A percentile compares a stretch with the other conserved stretches of the same genome.
These are phyloP conservation scores for Aurelia coerulea DNA, from an alignment of 30 jellyfish, hydroid and myxozoan genomes.

Conservation along the genomic window DNA sequence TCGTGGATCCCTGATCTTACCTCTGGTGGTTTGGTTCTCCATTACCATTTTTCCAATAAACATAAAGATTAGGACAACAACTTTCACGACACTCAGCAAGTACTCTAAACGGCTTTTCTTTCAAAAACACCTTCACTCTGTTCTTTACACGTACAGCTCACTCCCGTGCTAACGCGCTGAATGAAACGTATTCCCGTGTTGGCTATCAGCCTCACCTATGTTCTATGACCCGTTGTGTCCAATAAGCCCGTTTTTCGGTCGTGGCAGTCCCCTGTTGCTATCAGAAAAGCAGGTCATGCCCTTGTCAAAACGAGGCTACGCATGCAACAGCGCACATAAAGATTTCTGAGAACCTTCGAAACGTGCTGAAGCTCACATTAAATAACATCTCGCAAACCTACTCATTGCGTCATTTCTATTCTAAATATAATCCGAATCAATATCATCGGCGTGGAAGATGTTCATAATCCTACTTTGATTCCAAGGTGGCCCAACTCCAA, in stretches of 20 bases:
- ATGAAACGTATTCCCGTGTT: not conserved
- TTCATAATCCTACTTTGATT: not conserved
- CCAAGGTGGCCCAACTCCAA: no score
- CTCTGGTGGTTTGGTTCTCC: slow-evolving; percentile 31
- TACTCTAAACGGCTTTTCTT: not conserved
- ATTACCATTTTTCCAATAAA: not conserved
- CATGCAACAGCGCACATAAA: not conserved
- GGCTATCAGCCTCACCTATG: slow-evolving; percentile 21
- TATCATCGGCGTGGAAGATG: not conserved
- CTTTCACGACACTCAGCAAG: not conserved
- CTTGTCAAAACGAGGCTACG: not conserved
- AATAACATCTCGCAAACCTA: slow-evolving; percentile 2
- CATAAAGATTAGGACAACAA: not conserved
- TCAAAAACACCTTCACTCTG: not conserved
- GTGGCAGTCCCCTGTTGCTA: not conserved
- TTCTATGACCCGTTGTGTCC: slow-evolving; percentile 43
- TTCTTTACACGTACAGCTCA: not conserved
- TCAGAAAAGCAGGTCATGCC: not conserved
- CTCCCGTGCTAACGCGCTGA: not conserved
- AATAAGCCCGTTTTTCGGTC: not conserved
- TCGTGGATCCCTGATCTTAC: slow-evolving; percentile 70
- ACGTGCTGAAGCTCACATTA: not conserved
- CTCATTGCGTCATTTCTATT: not conserved
- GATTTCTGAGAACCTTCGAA: not conserved
- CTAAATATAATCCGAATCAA: not conserved